Base-by-base conservation (phyloP, 2,888 invertebrate species). In the Arrhopalites spinosus region DNA sequence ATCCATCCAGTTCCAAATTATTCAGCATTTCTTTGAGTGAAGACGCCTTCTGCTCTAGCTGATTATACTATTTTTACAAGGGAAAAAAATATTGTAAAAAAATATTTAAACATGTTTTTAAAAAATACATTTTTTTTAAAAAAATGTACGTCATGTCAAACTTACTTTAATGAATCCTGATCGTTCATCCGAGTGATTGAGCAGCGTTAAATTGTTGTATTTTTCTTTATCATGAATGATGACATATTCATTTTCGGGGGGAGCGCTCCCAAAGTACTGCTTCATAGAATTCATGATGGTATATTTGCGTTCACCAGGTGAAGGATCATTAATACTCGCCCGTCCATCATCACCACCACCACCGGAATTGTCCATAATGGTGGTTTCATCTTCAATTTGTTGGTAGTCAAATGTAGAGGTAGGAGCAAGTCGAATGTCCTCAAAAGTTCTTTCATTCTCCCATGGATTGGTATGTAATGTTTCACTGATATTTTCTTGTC, bases 221-320 rank as follows among this genome's bases (percentile, higher is more conserved):
- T 73, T 70, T 70, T 79, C 79, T 56, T 43, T 43, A 30, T 43
- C 27, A 36, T 68, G 67, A 5, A 81, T 74, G 23, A 81, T 81
- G 63, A 77, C 76, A 66, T 82, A 82, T 53, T 81, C 82, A 13
- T 77, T 73, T 76, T 79, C 79, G 11, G 80, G 76, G 13, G 82
- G 82, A 2, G 81, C 78, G 15, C 70, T 76, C 23, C 81, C 81
- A 75, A 81, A 81, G 73, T 79, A 78, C 50, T 79, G 77, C 69
- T 78, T 78, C 81, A 82, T 79, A 0, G 81, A 81, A 47, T 82
- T 79, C 79, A 81, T 80, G 29, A 82, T 81, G 59, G 78, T 81
- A 63, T 80, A 78, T 30, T 81, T 82, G 63, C 79, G 80, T 73
- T 78, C 77, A 1, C 43, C 36, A 15, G 71, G 17, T 17, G 63